These are phyloP conservation scores for Mechanitis messenoides DNA, from an alignment of 2,888 invertebrate genomes.

Conservation along the genomic window DNA sequence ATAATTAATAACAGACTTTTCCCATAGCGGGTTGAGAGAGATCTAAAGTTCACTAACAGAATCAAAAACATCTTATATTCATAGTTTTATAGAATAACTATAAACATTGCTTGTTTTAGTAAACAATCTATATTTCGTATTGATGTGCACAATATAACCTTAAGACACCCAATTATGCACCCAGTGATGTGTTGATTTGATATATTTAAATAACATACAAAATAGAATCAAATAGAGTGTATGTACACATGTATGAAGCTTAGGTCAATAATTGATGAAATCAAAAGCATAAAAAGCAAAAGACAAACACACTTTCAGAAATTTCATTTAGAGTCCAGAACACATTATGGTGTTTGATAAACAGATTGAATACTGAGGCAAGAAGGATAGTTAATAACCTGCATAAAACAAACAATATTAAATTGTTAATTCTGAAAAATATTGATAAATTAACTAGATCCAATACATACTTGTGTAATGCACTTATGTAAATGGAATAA, in stretches of 20 bases:
- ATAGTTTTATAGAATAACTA: too few relatives aligned
- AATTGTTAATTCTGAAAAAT: not conserved
- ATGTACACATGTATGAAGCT: not conserved
- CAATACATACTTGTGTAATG: not conserved
- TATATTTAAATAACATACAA: not conserved
- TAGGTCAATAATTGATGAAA: not conserved
- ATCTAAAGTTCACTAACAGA: constrained; percentile 23
- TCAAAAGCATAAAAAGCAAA: not conserved
- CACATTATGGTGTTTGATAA: constrained; percentile 49
- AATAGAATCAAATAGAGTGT: constrained; percentile 1
- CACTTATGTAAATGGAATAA: not conserved
- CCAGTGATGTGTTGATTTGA: not conserved
- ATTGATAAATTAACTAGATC: not conserved
- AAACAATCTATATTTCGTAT: too few relatives aligned
- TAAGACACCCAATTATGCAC: not conserved
- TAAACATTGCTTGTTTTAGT: too few relatives aligned
- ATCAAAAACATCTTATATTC: constrained; percentile 15
- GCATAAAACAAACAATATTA: constrained; percentile 42
- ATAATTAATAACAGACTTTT: constrained; percentile 21
- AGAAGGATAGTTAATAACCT: constrained; percentile 29
- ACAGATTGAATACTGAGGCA: constrained; percentile 31
- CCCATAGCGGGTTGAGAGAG: constrained; percentile 24
- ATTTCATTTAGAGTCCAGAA: constrained; percentile 38
- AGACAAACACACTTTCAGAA: not conserved
- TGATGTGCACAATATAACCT: too few relatives aligned